These are phyloP conservation scores for Xanthia icteritia DNA, from an alignment of 2,888 invertebrate species.

Conservation along the genomic window DNA sequence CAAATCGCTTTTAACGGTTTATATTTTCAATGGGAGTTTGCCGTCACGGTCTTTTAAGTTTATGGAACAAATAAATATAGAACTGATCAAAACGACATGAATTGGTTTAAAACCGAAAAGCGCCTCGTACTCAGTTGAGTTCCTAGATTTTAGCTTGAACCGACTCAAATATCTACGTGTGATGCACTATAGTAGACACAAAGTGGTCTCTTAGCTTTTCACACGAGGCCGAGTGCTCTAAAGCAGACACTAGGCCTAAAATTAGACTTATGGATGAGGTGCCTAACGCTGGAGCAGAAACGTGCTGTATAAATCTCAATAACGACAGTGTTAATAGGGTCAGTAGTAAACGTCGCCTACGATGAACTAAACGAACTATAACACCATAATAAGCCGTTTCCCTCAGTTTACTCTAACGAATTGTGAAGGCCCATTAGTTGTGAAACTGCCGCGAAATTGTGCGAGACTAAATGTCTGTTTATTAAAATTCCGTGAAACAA, in stretches of 20 bases:
- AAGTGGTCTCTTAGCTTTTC: neutral
- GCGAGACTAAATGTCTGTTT: slow-evolving; percentile 30
- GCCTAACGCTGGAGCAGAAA: neutral
- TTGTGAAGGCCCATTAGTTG: slow-evolving; percentile 41
- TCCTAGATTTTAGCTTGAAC: neutral
- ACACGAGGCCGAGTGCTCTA: neutral
- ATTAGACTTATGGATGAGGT: slow-evolving; percentile 12
- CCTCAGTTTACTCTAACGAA: slow-evolving; percentile 46
- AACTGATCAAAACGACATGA: neutral
- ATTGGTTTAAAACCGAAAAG: neutral
- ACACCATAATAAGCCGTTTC: slow-evolving; percentile 51
- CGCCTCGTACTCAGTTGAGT: neutral
- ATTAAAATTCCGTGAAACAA: slow-evolving; percentile 44
- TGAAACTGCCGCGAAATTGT: slow-evolving; percentile 48
- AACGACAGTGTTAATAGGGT: slow-evolving; percentile 44
- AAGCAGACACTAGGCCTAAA: slow-evolving; percentile 11
- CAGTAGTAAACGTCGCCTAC: slow-evolving; percentile 49
- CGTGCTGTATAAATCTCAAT: slow-evolving; percentile 18
- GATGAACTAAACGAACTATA: slow-evolving; percentile 32
- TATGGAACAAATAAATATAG: slow-evolving; percentile 29
- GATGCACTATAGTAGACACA: no score
- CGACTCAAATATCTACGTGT: neutral
- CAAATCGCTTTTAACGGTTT: slow-evolving; percentile 27
- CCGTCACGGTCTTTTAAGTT: slow-evolving; percentile 50
- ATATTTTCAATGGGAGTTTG: slow-evolving; percentile 29